Percentiles rank a stretch among this genome's conserved stretches.
These are phyloP conservation scores for Campylorhamphus procurvoides DNA, from an alignment of 2,113 vertebrate species.

Conservation along the genomic window DNA sequence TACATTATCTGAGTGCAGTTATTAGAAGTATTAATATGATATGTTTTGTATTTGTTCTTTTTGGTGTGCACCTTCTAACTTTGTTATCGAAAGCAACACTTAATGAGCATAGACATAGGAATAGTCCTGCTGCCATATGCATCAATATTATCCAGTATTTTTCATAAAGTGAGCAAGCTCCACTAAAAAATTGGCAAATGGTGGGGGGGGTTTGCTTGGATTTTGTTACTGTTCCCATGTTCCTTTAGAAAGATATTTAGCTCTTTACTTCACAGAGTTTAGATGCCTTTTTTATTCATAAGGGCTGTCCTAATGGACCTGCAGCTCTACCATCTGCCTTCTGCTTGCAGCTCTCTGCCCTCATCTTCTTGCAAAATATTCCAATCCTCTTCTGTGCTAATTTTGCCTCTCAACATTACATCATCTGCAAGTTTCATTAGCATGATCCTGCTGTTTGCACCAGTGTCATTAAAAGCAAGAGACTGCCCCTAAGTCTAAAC, in stretches of 20 bases:
- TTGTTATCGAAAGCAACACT: background rate
- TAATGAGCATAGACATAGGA: background rate
- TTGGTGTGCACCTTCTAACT: background rate
- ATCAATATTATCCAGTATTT: background rate
- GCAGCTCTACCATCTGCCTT: background rate
- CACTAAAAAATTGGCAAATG: background rate
- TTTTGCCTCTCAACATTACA: background rate
- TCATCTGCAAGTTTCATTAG: background rate
- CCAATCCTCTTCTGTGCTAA: background rate
- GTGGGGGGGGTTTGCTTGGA: rapidly evolving
- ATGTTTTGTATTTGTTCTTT: background rate
- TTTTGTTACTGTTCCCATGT: background rate
- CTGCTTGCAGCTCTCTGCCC: background rate
- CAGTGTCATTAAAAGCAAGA: background rate
- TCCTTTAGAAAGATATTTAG: background rate
- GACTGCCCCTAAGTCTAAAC: background rate
- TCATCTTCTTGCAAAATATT: background rate
- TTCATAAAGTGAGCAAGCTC: background rate
- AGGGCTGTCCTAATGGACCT: background rate
- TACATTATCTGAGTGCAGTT: background rate
- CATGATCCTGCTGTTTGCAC: background rate
- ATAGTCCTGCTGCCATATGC: background rate
- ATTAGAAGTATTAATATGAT: background rate
- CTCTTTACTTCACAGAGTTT: background rate
- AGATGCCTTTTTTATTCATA: background rate